Percentiles rank a stretch among this genome's conserved stretches.
phyloP scores from a whole-genome alignment of 2,888 invertebrate species.

The Athripsodes cinereus region DNA sequence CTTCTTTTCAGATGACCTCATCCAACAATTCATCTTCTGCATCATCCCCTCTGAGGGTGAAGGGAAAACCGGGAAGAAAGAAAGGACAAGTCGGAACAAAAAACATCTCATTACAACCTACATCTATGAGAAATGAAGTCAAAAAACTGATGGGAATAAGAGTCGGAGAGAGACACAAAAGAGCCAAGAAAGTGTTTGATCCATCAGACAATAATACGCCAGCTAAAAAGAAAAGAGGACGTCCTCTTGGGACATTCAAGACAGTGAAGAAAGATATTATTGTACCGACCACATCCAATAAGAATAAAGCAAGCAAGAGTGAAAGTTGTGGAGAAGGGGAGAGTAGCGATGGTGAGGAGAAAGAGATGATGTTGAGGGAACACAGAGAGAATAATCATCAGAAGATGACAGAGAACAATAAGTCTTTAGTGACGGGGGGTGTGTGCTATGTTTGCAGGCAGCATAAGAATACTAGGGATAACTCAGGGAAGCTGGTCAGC shows the following conservation, averaged over 20 bases:
- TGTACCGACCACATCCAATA: conserved; percentile 17
- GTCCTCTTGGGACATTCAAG: conserved; percentile 58
- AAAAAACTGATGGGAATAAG: conserved; percentile 35
- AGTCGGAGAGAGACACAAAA: conserved; percentile 58
- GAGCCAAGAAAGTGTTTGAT: conserved; percentile 81
- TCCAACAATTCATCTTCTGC: conserved; percentile 48
- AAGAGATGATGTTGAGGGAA: conserved; percentile 33
- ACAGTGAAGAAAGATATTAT: conserved; percentile 48
- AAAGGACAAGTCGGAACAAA: conserved; percentile 30
- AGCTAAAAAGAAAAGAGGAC: conserved; percentile 60
- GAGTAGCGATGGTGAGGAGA: conserved; percentile 42
- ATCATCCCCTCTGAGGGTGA: conserved; percentile 45
- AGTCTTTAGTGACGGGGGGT: conserved; percentile 45
- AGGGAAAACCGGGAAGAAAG: conserved; percentile 41
- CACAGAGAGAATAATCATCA: conserved; percentile 14
- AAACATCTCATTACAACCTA: background rate
- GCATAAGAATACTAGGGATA: conserved; percentile 55
- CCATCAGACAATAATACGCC: conserved; percentile 78
- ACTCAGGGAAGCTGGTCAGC: conserved; percentile 46
- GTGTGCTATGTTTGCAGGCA: conserved; percentile 58
- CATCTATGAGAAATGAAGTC: conserved; percentile 5
- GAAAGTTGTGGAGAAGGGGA: conserved; percentile 31
- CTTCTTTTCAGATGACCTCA: conserved; percentile 41
- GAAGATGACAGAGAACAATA: too few species aligned
- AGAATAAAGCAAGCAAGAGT: background rate